phyloP scores from a whole-genome alignment of 2,113 vertebrate species.

The Dinomys branickii region DNA sequence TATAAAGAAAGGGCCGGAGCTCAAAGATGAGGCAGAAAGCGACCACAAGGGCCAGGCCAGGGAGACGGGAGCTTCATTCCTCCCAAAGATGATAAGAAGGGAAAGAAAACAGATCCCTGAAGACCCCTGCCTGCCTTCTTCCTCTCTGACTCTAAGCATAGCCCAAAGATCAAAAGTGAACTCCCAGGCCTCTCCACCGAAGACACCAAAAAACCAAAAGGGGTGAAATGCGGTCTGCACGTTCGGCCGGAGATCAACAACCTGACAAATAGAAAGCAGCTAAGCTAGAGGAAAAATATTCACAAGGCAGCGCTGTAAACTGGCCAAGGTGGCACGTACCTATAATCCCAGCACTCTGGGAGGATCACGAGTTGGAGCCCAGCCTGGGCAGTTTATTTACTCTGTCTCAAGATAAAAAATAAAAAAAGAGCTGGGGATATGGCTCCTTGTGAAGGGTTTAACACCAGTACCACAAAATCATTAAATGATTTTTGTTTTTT shows the following conservation, averaged over 20 bases:
- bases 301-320: background rate
- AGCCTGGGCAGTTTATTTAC: background rate
- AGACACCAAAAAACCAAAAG: constrained; percentile 93
- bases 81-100: constrained; percentile 90
- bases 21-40: constrained; percentile 93
- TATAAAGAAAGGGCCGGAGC: constrained; percentile 93
- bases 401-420: too few species aligned
- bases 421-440: too few species aligned
- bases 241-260: constrained; percentile 89
- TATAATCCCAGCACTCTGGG: background rate
- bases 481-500: constrained; percentile 73
- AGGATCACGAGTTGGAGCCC: background rate
- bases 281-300: constrained; percentile 94
- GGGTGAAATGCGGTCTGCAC: constrained; percentile 93
- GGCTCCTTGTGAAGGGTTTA: background rate
- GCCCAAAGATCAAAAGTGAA: constrained; percentile 91
- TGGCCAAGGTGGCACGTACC: background rate
- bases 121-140: constrained; percentile 95
- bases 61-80: constrained; percentile 94
- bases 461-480: background rate
- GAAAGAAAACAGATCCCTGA: constrained; percentile 95
- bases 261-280: constrained; percentile 91
- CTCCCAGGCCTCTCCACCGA: constrained; percentile 93
- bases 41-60: constrained; percentile 94
- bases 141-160: constrained; percentile 95